These are phyloP conservation scores for Rutpela maculata DNA, from an alignment of 2,888 invertebrate genomes.

Conservation along the genomic window DNA sequence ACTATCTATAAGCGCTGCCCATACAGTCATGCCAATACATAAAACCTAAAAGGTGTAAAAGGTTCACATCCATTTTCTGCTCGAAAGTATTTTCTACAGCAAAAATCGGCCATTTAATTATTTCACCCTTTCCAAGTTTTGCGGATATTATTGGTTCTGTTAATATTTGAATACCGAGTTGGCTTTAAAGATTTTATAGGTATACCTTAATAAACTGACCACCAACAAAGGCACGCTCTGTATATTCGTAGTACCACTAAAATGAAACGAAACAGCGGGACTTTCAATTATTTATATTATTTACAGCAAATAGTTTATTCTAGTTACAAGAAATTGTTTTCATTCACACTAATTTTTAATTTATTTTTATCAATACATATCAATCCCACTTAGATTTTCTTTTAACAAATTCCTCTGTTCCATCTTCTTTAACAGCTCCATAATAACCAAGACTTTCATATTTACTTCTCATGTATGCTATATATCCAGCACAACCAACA, in stretches of 20 bases:
- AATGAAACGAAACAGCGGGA: background rate
- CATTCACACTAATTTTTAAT: background rate
- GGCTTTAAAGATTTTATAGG: too few species aligned
- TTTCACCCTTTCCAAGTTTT: too few species aligned
- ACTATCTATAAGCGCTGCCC: background rate
- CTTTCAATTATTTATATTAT: background rate
- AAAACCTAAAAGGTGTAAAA: background rate
- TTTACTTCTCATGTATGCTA: constrained; percentile 89
- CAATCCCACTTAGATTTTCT: constrained; percentile 88
- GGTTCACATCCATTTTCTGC: too few species aligned
- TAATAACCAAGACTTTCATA: constrained; percentile 89
- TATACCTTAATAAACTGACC: too few species aligned
- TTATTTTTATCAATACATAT: constrained; percentile 5
- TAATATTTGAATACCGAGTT: too few species aligned
- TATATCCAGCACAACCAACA: constrained; percentile 85
- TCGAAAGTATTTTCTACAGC: too few species aligned
- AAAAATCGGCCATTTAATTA: too few species aligned
- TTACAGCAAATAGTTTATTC: background rate
- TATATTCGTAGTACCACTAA: background rate
- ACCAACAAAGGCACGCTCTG: too few species aligned
- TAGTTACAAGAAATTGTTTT: background rate
- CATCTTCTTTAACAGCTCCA: constrained; percentile 86
- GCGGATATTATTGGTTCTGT: too few species aligned
- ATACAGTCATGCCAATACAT: background rate
- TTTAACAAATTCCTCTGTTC: constrained; percentile 84